These are phyloP conservation scores for Galerucella pusilla DNA, from an alignment of 2,888 invertebrate species.

Conservation along the genomic window DNA sequence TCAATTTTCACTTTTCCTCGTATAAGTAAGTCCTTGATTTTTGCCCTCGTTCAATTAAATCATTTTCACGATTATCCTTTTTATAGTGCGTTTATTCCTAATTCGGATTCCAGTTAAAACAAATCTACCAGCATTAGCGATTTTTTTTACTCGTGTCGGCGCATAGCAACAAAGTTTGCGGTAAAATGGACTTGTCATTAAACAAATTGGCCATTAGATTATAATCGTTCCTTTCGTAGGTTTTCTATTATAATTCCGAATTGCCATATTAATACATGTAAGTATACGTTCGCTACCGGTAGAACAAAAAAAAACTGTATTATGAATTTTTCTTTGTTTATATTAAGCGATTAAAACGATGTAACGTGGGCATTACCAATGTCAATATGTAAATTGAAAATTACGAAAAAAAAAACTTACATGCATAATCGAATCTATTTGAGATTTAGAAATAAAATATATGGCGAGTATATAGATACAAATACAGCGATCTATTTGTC, in stretches of 20 bases:
- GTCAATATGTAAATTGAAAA: slow-evolving; percentile 35
- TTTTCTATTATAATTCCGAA: slow-evolving; percentile 40
- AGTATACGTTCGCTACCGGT: slow-evolving; percentile 30
- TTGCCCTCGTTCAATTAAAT: not conserved
- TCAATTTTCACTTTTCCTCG: too few relatives aligned
- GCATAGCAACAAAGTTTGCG: slow-evolving; percentile 11
- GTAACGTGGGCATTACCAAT: slow-evolving; percentile 35
- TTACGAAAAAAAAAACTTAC: slow-evolving; percentile 22
- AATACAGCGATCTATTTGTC: not conserved
- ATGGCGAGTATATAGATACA: not conserved
- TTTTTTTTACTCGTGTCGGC: not conserved
- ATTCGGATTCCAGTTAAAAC: not conserved
- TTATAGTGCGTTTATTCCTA: not conserved
- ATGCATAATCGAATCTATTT: slow-evolving; percentile 20
- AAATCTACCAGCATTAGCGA: not conserved
- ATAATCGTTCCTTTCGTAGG: slow-evolving; percentile 41
- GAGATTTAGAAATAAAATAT: slow-evolving; percentile 20
- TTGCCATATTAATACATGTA: slow-evolving; percentile 34
- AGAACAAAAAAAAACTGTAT: slow-evolving; percentile 29
- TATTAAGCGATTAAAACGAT: slow-evolving; percentile 24
- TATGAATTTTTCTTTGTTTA: slow-evolving; percentile 39
- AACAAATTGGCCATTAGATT: slow-evolving; percentile 29
- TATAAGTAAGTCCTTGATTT: too few relatives aligned
- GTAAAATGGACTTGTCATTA: slow-evolving; percentile 29
- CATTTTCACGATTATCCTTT: not conserved